Percentiles rank a stretch among this genome's conserved stretches.
These are phyloP conservation scores for Microchirus variegatus DNA, from an alignment of 2,797 vertebrate species.

Conservation along the genomic window DNA sequence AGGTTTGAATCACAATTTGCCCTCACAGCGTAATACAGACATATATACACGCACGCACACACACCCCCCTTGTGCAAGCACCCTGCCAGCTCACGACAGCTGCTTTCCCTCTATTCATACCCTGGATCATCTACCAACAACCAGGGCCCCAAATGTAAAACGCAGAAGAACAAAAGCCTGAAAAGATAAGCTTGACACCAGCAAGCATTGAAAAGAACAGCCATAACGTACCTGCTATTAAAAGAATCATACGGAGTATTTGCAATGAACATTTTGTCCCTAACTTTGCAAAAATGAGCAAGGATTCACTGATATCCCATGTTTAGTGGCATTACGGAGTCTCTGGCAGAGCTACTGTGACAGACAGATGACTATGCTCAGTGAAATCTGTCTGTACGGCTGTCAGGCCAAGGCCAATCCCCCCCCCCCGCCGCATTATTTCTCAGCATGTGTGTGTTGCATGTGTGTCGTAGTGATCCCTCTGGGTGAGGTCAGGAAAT, in stretches of 20 bases:
- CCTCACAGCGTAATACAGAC: no score
- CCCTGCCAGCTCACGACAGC: slow-evolving; percentile 50
- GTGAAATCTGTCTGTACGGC: background rate
- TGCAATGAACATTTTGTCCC: background rate
- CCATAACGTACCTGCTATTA: background rate
- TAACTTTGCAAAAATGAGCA: background rate
- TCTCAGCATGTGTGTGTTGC: slow-evolving; percentile 6
- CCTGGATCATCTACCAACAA: slow-evolving; percentile 15
- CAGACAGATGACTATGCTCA: slow-evolving; percentile 26
- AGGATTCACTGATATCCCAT: slow-evolving; percentile 33
- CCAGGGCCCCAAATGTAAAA: slow-evolving; percentile 15
- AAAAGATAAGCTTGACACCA: background rate
- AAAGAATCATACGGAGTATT: background rate
- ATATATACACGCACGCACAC: background rate
- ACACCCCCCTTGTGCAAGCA: slow-evolving; percentile 9
- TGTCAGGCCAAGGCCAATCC: slow-evolving; percentile 10
- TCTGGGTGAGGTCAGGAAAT: slow-evolving; percentile 40
- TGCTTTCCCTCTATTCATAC: slow-evolving; percentile 37
- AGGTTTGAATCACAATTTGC: no score
- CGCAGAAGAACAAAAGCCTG: slow-evolving; percentile 22
- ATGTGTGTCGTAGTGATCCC: slow-evolving; percentile 19
- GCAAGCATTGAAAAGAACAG: background rate
- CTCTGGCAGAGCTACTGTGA: slow-evolving; percentile 22
- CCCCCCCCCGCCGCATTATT: background rate
- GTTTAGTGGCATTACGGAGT: slow-evolving; percentile 38